Conservation (phyloP, 2,113 vertebrate species). For the Myanophis thanlyinensis region DNA sequence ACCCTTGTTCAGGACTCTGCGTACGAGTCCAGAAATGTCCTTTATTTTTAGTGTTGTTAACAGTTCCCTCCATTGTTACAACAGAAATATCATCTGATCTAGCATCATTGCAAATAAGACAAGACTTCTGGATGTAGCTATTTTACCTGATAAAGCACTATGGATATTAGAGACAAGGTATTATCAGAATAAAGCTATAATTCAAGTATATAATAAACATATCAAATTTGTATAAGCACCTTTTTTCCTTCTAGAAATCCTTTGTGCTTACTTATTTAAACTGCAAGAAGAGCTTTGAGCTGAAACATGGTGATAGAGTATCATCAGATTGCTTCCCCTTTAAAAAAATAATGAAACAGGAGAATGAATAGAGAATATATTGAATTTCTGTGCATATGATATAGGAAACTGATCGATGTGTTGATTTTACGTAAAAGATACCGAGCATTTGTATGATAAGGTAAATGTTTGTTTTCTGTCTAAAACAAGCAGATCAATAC, state of each 20-base stretch:
- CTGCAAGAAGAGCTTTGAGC: constrained; percentile 22
- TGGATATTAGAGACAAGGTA: not conserved
- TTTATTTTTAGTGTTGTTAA: not conserved
- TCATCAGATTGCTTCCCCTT: constrained; percentile 14
- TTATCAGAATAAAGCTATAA: not conserved
- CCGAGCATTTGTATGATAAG: constrained; percentile 11
- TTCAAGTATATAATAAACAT: constrained; percentile 29
- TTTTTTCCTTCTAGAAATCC: constrained; percentile 28
- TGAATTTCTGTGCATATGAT: constrained; percentile 37
- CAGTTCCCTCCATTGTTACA: not conserved
- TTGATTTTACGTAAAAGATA: constrained; percentile 19
- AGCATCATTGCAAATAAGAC: not conserved
- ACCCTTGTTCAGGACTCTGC: not conserved
- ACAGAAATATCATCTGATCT: not conserved
- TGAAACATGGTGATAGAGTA: constrained; percentile 7
- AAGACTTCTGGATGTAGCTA: not conserved
- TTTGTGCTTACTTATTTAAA: not conserved
- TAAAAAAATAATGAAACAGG: constrained; percentile 22
- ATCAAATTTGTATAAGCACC: not conserved
- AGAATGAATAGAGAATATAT: constrained; percentile 27
- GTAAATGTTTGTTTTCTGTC: constrained; percentile 11
- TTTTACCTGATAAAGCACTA: not conserved
- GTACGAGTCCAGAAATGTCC: not conserved
- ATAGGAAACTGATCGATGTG: constrained; percentile 34
- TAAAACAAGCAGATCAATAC: not conserved